These are phyloP conservation scores for Drosophila bocqueti DNA, from an alignment of 1,140 invertebrate species.

Conservation along the genomic window DNA sequence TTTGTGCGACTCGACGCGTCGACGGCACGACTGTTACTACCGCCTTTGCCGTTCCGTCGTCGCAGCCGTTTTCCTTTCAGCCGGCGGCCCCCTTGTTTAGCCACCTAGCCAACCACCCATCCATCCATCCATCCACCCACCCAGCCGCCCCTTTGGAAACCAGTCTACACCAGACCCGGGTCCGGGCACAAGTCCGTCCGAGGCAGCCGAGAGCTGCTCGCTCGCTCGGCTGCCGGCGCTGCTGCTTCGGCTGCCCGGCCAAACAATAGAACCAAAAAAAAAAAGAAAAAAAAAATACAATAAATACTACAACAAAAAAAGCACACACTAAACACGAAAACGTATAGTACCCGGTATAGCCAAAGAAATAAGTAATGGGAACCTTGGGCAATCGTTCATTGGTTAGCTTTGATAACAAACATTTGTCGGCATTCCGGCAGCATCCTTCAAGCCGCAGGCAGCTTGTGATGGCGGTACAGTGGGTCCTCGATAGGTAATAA, in stretches of 20 bases:
- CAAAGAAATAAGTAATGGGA: constrained; percentile 39
- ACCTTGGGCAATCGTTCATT: constrained; percentile 54
- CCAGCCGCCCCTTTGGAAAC: constrained; percentile 8
- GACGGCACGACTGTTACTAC: constrained; percentile 78
- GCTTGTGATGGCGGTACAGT: constrained; percentile 5
- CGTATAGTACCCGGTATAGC: constrained; percentile 7
- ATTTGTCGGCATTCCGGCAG: constrained; percentile 41
- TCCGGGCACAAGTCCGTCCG: constrained; percentile 34
- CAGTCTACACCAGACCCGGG: constrained; percentile 30
- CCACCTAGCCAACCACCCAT: background rate
- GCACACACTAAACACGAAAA: constrained; percentile 9
- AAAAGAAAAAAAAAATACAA: background rate
- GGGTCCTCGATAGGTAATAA: background rate
- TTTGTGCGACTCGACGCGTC: constrained; percentile 77
- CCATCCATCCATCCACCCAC: background rate
- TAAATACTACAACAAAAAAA: constrained; percentile 5
- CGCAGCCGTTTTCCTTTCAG: constrained; percentile 34
- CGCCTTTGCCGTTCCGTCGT: constrained; percentile 55
- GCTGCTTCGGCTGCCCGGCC: constrained; percentile 36
- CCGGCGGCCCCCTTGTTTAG: too few relatives aligned
- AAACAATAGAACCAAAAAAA: constrained; percentile 30
- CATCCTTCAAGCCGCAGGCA: constrained; percentile 29
- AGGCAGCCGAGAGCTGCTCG: constrained; percentile 20
- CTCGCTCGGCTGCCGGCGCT: constrained; percentile 15
- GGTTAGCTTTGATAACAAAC: constrained; percentile 51